A percentile compares a stretch with the other conserved stretches of the same genome.
Conservation (phyloP, 2,888 invertebrate species). For the Hedya salicella region DNA sequence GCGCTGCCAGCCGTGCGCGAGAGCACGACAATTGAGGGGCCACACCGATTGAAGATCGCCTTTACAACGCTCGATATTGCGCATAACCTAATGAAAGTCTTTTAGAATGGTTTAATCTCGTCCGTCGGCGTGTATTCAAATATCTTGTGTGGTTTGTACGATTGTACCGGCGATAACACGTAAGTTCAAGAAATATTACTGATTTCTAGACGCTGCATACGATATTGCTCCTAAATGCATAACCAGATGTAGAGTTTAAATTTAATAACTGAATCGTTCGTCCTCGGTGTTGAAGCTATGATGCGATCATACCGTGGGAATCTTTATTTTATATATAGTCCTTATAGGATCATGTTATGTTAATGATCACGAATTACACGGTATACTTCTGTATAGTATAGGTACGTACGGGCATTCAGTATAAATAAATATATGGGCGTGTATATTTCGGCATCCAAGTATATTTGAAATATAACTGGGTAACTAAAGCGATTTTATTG, state of each 20-base stretch:
- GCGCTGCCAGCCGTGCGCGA: constrained; percentile 54
- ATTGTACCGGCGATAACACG: constrained; percentile 7
- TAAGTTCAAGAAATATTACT: neutral
- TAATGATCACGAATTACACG: constrained; percentile 28
- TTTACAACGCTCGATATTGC: constrained; percentile 57
- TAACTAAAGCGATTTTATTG: constrained; percentile 2
- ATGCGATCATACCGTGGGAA: constrained; percentile 40
- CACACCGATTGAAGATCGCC: constrained; percentile 63
- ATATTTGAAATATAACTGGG: neutral
- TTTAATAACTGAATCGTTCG: constrained; percentile 21
- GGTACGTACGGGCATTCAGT: neutral
- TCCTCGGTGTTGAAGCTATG: constrained; percentile 22
- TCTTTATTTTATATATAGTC: constrained; percentile 34
- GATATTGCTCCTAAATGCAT: constrained; percentile 17
- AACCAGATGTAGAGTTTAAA: constrained; percentile 14
- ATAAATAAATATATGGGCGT: neutral
- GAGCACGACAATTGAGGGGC: constrained; percentile 69
- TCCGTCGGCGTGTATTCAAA: constrained; percentile 14
- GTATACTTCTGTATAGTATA: neutral
- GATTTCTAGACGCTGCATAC: constrained; percentile 9
- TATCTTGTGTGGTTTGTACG: constrained; percentile 23
- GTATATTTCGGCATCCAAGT: neutral
- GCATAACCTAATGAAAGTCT: constrained; percentile 61
- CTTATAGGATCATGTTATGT: constrained; percentile 30
- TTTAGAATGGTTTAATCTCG: constrained; percentile 46